These are phyloP conservation scores for Hormaphis cornu DNA, from an alignment of 1,140 invertebrate species.

Conservation along the genomic window DNA sequence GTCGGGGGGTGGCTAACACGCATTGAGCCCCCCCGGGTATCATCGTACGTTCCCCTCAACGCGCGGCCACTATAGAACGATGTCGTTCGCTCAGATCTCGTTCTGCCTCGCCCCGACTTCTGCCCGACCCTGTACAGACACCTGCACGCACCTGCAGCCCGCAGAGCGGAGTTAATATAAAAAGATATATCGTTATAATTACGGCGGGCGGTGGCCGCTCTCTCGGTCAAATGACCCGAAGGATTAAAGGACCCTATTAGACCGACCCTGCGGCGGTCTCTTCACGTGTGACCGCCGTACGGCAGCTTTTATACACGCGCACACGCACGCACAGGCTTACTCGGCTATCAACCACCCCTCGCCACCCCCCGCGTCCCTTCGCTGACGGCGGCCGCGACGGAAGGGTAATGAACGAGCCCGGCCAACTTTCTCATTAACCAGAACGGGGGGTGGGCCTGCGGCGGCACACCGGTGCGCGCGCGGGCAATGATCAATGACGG, in stretches of 20 bases:
- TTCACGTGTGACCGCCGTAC: conserved; percentile 30
- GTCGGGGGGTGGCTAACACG: too few relatives aligned
- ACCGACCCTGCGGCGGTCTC: conserved; percentile 6
- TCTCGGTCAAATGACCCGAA: conserved; percentile 28
- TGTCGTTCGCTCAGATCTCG: too few relatives aligned
- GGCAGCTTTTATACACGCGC: conserved; percentile 21
- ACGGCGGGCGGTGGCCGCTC: neutral
- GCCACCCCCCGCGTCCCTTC: neutral
- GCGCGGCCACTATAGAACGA: neutral
- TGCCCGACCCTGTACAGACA: too few relatives aligned
- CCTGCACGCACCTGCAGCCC: too few relatives aligned
- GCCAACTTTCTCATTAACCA: conserved; percentile 32
- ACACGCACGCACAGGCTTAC: neutral
- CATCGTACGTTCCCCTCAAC: too few relatives aligned
- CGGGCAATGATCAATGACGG: conserved; percentile 24
- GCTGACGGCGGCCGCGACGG: neutral
- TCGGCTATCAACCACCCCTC: neutral
- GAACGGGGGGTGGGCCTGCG: conserved; percentile 1
- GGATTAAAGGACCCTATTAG: conserved; percentile 32
- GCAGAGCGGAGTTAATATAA: conserved; percentile 31
- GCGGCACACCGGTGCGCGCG: neutral
- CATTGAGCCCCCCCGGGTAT: too few relatives aligned
- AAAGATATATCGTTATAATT: conserved; percentile 32
- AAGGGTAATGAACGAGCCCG: conserved; percentile 31
- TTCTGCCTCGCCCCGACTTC: too few relatives aligned